Evolutionary conservation across 2,113 vertebrate species (phyloP), one percentile per base, ranked within the genome.

Genomic region (Cynocephalus volans): DNA sequence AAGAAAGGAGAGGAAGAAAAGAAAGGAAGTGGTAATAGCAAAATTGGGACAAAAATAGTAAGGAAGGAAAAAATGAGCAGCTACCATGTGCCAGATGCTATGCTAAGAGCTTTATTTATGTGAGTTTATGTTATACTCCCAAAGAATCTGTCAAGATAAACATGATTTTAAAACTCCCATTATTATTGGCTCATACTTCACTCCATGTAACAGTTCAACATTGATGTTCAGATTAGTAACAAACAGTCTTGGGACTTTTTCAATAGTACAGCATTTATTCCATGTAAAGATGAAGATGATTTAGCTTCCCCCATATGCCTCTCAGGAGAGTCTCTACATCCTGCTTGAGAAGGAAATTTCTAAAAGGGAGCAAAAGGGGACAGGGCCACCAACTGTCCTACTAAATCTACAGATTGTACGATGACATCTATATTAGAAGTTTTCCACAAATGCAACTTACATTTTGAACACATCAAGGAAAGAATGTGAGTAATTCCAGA

Each of bases 391-490:
- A 58, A 10, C 6, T 54, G 56, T 6, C 18, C 9, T 73, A 15
- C 17, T n/a, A 36, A 2, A 82, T 52, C 36, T 86, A 33, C 13
- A 50, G 24, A 41, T 1, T 69, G 14, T 21, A 83, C 79, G 50
- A 70, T 13, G n/a, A 56, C 8, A 41, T 58, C 21, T 76, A 36
- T 88, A 88, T 81, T 33, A 91, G 88, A 96, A 87, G 17, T 1
- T 83, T 70, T 76, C 6, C 24, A 85, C 17, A 90, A 84, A 50
- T 15, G 11, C 23, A 69, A 84, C 24, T 52, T 89, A 45, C 64
- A 73, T 65, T 82, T 94, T 62, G 80, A 95, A 75, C 58, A 84
- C 8, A 58, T 7, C 50, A 81, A n/a, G 15, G 50, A 96, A 26
- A 36, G 13, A 93, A 36, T 14, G 58, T 89, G 73, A 14, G 24